These are phyloP conservation scores for Psettodes erumei DNA, from an alignment of 2,113 vertebrate genomes.

Conservation along the genomic window DNA sequence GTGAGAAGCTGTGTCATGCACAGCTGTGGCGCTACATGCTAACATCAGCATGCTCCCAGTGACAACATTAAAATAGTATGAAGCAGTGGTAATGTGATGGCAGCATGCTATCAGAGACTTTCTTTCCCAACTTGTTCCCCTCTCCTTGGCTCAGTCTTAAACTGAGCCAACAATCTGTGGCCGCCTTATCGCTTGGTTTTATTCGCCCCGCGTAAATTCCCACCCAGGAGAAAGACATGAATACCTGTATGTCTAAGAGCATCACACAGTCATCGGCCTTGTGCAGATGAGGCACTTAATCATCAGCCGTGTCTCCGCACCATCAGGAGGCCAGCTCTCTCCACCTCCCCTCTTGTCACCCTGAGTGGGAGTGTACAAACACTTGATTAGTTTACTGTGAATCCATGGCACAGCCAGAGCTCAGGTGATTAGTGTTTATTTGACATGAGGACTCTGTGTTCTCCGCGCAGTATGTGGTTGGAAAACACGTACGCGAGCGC, in stretches of 20 bases:
- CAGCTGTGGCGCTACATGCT: neutral
- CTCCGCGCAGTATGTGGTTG: slow-evolving; percentile 30
- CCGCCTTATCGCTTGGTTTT: neutral
- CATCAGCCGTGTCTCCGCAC: slow-evolving; percentile 16
- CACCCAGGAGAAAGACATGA: neutral
- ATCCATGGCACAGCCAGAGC: slow-evolving; percentile 24
- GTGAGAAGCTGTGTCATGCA: neutral
- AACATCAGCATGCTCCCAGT: neutral
- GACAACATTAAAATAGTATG: too few relatives aligned
- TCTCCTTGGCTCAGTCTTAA: neutral
- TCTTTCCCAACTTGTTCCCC: neutral
- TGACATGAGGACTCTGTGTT: slow-evolving; percentile 15
- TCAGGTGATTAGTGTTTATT: slow-evolving; percentile 49
- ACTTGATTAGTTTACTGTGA: slow-evolving; percentile 48
- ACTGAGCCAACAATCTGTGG: neutral
- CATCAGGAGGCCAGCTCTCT: slow-evolving; percentile 29
- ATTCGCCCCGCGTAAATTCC: slow-evolving; percentile 1
- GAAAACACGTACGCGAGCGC: slow-evolving; percentile 27
- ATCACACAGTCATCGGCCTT: neutral
- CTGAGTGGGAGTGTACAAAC: slow-evolving; percentile 41
- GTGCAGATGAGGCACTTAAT: neutral
- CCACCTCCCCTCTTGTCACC: neutral
- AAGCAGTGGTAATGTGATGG: too few relatives aligned
- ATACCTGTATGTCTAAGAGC: neutral
- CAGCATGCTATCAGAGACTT: neutral